These are phyloP conservation scores for Malacosoma neustria DNA, from an alignment of 2,888 invertebrate species.

Conservation along the genomic window DNA sequence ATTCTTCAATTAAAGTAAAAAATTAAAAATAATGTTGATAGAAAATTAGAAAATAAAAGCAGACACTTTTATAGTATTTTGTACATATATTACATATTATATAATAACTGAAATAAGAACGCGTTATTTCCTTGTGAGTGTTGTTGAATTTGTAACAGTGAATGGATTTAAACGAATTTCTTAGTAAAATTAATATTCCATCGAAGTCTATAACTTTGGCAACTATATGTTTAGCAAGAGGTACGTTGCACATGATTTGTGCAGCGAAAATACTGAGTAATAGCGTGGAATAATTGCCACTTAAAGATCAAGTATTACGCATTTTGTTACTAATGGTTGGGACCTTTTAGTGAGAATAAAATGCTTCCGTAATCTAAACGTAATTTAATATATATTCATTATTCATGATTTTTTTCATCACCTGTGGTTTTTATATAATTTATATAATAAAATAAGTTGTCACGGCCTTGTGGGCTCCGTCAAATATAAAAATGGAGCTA, in stretches of 20 bases:
- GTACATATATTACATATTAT: no score
- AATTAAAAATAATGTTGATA: no score
- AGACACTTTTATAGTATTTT: no score
- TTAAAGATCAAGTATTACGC: conserved; percentile 14
- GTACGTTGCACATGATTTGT: not conserved
- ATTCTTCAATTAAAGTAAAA: no score
- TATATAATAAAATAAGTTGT: no score
- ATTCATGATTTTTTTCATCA: no score
- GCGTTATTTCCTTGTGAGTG: not conserved
- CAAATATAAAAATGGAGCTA: no score
- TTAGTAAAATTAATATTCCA: conserved; percentile 22
- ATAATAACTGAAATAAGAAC: not conserved
- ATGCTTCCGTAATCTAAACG: not conserved
- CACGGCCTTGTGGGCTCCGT: no score
- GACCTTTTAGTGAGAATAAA: not conserved
- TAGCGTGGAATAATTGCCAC: conserved; percentile 19
- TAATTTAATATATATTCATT: not conserved
- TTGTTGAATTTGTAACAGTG: not conserved
- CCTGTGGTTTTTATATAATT: no score
- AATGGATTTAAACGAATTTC: not conserved
- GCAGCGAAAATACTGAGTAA: conserved; percentile 1
- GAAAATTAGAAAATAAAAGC: no score
- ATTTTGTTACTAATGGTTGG: conserved; percentile 10
- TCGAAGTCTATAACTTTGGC: conserved; percentile 12
- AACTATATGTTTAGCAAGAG: conserved; percentile 1